Evolutionary conservation across 2,113 vertebrate genomes (phyloP).

Genomic region (Ageneiosus marmoratus): DNA sequence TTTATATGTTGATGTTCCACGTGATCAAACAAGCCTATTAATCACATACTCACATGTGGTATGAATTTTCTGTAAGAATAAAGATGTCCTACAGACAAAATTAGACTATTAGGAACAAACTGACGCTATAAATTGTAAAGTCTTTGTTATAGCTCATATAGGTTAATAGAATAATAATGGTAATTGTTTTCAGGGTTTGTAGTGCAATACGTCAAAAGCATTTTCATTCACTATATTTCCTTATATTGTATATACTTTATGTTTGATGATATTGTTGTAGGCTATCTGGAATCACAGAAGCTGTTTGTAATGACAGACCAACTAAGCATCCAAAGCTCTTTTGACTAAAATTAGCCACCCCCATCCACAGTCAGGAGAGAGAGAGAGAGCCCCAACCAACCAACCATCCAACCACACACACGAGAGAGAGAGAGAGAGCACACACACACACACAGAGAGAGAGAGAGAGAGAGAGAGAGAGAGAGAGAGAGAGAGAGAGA

Average conservation of each 20-base stretch:
- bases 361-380: slow-evolving; percentile 13
- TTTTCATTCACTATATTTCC: background rate
- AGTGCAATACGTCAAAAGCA: background rate
- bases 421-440: background rate
- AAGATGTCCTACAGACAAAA: background rate
- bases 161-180: background rate
- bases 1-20: background rate
- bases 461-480: background rate
- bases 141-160: background rate
- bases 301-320: background rate
- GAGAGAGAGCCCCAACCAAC: slow-evolving; percentile 11
- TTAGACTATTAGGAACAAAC: background rate
- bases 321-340: slow-evolving; percentile 1
- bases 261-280: background rate
- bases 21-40: background rate
- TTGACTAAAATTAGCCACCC: slow-evolving; percentile 13
- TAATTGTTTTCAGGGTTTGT: background rate
- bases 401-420: background rate
- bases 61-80: background rate
- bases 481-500: background rate
- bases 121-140: background rate
- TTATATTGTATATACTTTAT: background rate
- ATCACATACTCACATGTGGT: background rate
- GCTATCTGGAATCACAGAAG: background rate
- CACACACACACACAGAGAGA: slow-evolving; percentile 6